Base-by-base conservation (phyloP, 2,888 invertebrate genomes). In the Terebella lapidaria region DNA sequence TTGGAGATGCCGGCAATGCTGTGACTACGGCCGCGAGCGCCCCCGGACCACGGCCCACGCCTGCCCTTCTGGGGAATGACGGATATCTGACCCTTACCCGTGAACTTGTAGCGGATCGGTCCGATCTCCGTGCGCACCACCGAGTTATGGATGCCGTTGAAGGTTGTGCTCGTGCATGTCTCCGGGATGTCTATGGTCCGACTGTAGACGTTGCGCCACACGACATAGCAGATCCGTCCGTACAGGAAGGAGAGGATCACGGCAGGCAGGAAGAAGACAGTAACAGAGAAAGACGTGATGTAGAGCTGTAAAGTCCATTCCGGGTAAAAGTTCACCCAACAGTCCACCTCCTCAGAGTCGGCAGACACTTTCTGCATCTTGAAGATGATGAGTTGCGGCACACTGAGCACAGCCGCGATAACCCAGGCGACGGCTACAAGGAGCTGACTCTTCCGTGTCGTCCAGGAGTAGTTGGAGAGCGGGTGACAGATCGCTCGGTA, bases 401-500 rank as follows among this genome's bases (percentile, higher is more conserved):
- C 4, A 35, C 60, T 24, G 52, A 65, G 57, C 0, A 60, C 0
- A 18, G 58, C 53, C 4, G 66, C 20, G 30, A 62, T 35, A 15
- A 22, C 18, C 64, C 62, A 66, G 25, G 62, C 62, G 27, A 46
- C 62, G 0, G 64, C 67, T 4, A 83, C 78, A 73, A 82, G 80
- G n/a, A 77, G 61, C 58, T 80, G 74, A 5, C 73, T 76, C 57
- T 69, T 74, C 61, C 67, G 68, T 53, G 69, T 63, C 15, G 75
- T 74, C 74, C 75, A 74, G 3, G 71, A 72, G 75, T 87, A 86
- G 67, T 86, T 87, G 53, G 84, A 85, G 62, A 89, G 77, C 0
- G 89, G 89, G 60, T 78, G 76, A 64, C 83, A 83, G 59, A 84
- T 83, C 22, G 83, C 84, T 58, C 74, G 71, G 63, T 76, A 80